These are phyloP conservation scores for Trichonephila inaurata DNA, from an alignment of 1,140 invertebrate species.

Conservation along the genomic window DNA sequence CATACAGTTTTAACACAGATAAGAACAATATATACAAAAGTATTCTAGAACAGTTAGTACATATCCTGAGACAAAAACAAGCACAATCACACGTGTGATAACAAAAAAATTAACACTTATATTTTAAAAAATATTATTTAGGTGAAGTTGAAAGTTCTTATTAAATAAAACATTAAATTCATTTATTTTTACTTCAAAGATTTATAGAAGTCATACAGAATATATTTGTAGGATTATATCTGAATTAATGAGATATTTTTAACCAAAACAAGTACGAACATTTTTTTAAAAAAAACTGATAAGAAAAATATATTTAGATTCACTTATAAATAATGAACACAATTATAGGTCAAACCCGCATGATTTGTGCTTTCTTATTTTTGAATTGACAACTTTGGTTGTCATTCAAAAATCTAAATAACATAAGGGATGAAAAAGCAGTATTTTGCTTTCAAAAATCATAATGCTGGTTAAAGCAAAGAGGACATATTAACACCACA, in stretches of 20 bases:
- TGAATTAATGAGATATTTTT: neutral
- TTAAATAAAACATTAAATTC: neutral
- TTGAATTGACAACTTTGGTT: neutral
- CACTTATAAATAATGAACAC: neutral
- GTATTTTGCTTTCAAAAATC: neutral
- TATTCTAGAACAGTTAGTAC: neutral
- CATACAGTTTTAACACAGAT: neutral
- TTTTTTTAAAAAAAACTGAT: neutral
- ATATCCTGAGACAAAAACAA: neutral
- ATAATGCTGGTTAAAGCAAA: neutral
- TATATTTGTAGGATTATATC: neutral
- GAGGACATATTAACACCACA: neutral
- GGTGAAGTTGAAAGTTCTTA: no score
- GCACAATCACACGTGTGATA: neutral
- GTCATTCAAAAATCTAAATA: neutral
- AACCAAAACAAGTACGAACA: no score
- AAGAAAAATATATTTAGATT: neutral
- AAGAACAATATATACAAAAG: conserved; percentile 15
- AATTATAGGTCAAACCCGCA: neutral
- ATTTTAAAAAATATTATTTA: neutral
- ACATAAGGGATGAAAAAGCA: neutral
- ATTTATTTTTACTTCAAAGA: neutral
- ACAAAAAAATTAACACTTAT: neutral
- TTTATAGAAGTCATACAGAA: neutral
- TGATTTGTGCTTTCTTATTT: neutral